These are phyloP conservation scores for Akabosia matsudoensis DNA, from an alignment of 1,140 invertebrate species.

Conservation along the genomic window DNA sequence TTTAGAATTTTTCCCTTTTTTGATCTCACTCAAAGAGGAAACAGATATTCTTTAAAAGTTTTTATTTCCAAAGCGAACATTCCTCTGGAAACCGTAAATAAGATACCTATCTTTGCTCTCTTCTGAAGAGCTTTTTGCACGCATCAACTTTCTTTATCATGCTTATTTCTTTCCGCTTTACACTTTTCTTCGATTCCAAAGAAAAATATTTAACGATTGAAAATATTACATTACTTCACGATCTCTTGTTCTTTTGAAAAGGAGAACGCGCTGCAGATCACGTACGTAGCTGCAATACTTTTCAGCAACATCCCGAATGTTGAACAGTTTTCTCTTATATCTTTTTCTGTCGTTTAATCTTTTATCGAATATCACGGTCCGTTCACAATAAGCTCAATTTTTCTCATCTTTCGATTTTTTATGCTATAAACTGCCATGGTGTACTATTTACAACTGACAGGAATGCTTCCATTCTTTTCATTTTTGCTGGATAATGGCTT, in stretches of 20 bases:
- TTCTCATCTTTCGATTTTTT: not conserved
- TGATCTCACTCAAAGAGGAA: no score
- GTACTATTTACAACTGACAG: not conserved
- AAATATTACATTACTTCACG: not conserved
- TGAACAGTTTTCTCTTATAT: no score
- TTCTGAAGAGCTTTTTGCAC: no score
- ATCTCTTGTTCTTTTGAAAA: not conserved
- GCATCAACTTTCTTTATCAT: not conserved
- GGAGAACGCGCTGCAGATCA: not conserved
- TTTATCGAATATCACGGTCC: not conserved
- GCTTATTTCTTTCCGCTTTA: not conserved
- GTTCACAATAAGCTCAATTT: not conserved
- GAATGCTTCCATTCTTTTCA: no score
- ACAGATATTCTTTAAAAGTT: no score
- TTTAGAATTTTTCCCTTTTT: no score
- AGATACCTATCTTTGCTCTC: not conserved
- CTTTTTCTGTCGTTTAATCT: not conserved
- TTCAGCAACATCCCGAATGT: no score
- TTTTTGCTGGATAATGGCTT: no score
- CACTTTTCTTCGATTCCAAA: not conserved
- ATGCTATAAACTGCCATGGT: not conserved
- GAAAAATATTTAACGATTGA: not conserved
- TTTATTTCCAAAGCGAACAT: no score
- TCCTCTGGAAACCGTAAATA: not conserved
- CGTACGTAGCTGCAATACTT: no score